Conservation (phyloP, 2,888 invertebrate genomes). For the Hyppa rectilinea region DNA sequence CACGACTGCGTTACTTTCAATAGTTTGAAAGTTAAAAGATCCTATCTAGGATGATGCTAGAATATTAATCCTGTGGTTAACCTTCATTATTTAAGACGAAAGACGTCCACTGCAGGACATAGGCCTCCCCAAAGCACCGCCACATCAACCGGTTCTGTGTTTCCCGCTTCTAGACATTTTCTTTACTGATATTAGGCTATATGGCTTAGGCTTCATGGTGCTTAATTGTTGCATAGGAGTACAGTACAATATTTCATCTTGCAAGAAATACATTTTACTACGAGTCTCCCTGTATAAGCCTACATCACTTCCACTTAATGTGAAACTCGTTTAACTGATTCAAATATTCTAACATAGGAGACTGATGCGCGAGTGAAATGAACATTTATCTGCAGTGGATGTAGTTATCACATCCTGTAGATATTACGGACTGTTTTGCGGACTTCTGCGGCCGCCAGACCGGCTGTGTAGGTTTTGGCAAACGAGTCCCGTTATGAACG, state of each 20-base stretch:
- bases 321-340: constrained; percentile 1
- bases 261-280: background rate
- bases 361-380: constrained; percentile 43
- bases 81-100: too few species aligned
- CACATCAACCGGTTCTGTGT: too few species aligned
- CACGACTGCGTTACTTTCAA: background rate
- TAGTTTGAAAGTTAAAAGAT: background rate
- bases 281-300: too few species aligned
- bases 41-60: background rate
- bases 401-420: constrained; percentile 57
- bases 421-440: constrained; percentile 40
- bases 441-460: constrained; percentile 18
- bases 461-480: constrained; percentile 38
- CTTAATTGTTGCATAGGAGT: too few species aligned
- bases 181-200: too few species aligned
- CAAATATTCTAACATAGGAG: constrained; percentile 27
- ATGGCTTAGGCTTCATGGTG: too few species aligned
- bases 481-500: background rate
- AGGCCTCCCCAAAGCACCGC: too few species aligned
- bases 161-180: too few species aligned
- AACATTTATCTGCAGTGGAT: constrained; percentile 55
- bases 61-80: too few species aligned
- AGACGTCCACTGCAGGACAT: too few species aligned
- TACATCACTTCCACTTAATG: background rate
- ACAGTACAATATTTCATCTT: too few species aligned